A percentile compares a stretch with the other conserved stretches of the same genome.
Conservation (phyloP, 2,113 vertebrate genomes). For the Cacatua alba region DNA sequence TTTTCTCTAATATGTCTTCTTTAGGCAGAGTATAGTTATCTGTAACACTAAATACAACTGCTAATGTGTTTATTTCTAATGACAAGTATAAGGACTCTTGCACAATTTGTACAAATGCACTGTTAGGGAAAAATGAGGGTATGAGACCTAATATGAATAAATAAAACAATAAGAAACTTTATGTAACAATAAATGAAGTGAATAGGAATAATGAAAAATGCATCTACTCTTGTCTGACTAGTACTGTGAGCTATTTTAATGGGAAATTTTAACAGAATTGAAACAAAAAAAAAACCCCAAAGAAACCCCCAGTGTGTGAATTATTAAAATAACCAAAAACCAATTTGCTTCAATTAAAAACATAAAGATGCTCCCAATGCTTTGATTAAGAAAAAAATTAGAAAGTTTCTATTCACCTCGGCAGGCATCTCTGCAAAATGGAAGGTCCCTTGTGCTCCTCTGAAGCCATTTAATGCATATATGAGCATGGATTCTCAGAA, state of each 20-base stretch:
- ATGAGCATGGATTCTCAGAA: slow-evolving; percentile 74
- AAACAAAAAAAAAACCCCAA: background rate
- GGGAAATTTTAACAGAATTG: background rate
- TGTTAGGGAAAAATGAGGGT: background rate
- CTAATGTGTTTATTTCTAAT: background rate
- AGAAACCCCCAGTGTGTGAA: background rate
- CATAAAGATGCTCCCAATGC: background rate
- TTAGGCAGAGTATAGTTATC: background rate
- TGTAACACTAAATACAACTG: background rate
- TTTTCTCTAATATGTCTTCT: background rate
- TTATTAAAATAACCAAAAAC: slow-evolving; percentile 12
- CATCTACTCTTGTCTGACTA: background rate
- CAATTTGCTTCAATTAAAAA: slow-evolving; percentile 56
- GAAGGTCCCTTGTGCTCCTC: slow-evolving; percentile 70
- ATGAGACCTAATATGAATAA: background rate
- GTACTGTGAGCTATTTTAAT: background rate
- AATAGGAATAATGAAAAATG: background rate
- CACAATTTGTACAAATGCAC: background rate
- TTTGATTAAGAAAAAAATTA: slow-evolving; percentile 39
- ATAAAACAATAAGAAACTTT: background rate
- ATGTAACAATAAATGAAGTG: background rate
- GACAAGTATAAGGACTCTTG: background rate
- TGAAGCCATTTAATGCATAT: slow-evolving; percentile 75
- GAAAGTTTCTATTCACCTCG: slow-evolving; percentile 52
- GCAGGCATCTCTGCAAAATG: slow-evolving; percentile 47